Conservation (phyloP, 2,888 invertebrate species). For the Macrophya annulata region DNA sequence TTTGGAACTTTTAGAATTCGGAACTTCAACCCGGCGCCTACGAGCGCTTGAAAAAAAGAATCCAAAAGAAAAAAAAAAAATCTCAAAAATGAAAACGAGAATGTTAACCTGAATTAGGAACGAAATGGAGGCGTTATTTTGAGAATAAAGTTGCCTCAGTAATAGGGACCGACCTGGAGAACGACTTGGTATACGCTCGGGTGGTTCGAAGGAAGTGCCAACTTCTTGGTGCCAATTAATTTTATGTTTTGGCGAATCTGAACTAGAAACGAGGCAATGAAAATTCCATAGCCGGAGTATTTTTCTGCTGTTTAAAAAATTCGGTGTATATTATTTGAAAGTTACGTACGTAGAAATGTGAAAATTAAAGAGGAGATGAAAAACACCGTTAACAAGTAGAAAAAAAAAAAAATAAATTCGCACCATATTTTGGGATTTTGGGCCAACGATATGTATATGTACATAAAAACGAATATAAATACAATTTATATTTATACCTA, state of each 20-base stretch:
- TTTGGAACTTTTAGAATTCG: no score
- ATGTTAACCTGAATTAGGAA: conserved; percentile 8
- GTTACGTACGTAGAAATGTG: not conserved
- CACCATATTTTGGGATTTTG: not conserved
- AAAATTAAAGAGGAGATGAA: not conserved
- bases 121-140: conserved; percentile 25
- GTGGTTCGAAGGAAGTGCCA: conserved; percentile 34
- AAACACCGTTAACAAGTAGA: not conserved
- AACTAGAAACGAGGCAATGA: conserved; percentile 12
- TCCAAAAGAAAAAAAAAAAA: not conserved
- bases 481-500: not conserved
- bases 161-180: conserved; percentile 24
- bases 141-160: not conserved
- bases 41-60: not conserved
- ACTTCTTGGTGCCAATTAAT: conserved; percentile 47
- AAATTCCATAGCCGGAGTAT: conserved; percentile 34
- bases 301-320: not conserved
- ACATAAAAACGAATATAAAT: not conserved
- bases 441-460: not conserved
- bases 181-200: conserved; percentile 17
- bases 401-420: not conserved
- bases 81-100: not conserved
- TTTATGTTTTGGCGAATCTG: conserved; percentile 20
- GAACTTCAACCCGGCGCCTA: no score
- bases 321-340: no score